Conservation (phyloP, 2,113 vertebrate species). For the Trachemys scripta region DNA sequence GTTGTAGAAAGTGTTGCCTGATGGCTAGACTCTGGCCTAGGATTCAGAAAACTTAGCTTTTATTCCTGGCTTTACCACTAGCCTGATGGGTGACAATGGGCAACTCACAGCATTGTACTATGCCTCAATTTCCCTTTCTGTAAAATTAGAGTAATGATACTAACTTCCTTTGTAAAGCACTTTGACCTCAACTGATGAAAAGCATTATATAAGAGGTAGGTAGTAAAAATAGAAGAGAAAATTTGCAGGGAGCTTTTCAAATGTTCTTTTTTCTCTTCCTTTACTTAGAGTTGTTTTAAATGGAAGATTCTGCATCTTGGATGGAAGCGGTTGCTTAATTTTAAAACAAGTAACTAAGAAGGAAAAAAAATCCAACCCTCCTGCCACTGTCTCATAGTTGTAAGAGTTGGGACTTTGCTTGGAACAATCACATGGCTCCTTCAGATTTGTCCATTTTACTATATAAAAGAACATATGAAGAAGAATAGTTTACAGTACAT, state of each 20-base stretch:
- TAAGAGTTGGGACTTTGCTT: neutral
- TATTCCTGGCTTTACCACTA: neutral
- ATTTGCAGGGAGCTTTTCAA: neutral
- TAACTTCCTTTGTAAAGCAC: neutral
- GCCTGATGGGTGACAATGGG: neutral
- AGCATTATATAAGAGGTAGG: neutral
- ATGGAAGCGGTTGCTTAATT: neutral
- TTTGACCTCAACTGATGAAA: neutral
- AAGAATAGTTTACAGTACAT: neutral
- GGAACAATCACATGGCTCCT: neutral
- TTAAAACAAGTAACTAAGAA: neutral
- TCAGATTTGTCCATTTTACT: neutral
- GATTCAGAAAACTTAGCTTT: neutral
- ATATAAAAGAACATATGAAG: neutral
- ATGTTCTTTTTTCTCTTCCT: neutral
- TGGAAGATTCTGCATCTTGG: neutral
- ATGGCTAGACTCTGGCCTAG: neutral
- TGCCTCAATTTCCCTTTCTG: neutral
- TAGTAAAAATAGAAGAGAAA: neutral
- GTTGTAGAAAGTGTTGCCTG: neutral
- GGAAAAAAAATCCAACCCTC: neutral
- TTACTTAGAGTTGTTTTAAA: neutral
- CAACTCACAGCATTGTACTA: neutral
- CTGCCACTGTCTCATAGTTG: neutral
- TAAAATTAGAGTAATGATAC: neutral